Conservation (phyloP, 2,113 vertebrate species). For the Osmerus mordax region DNA sequence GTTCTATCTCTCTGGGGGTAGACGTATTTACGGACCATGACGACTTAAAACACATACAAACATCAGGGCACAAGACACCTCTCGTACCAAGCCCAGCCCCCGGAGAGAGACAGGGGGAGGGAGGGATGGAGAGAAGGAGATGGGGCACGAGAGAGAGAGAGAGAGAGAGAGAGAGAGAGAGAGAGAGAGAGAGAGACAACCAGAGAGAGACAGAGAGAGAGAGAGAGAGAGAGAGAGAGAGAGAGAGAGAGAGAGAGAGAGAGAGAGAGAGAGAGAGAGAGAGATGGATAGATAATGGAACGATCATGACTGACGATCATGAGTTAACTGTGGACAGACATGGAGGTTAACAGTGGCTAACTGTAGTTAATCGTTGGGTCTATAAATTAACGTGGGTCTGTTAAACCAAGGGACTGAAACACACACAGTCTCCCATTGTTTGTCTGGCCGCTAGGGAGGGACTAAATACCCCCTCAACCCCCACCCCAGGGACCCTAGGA, state of each 20-base stretch:
- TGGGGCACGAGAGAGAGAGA: conserved; percentile 66
- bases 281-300: conserved; percentile 1
- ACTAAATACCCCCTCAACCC: conserved; percentile 81
- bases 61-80: conserved; percentile 76
- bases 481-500: conserved; percentile 68
- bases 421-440: neutral
- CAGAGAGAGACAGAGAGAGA: no score
- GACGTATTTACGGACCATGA: conserved; percentile 83
- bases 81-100: conserved; percentile 79
- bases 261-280: neutral
- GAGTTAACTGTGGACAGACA: conserved; percentile 73
- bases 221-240: conserved; percentile 49
- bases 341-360: conserved; percentile 69
- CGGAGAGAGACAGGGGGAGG: conserved; percentile 62
- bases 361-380: conserved; percentile 88
- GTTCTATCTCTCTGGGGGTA: conserved; percentile 36
- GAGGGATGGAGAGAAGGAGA: conserved; percentile 32
- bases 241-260: conserved; percentile 55
- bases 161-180: conserved; percentile 14
- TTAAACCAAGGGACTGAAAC: conserved; percentile 52
- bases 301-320: no score
- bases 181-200: no score
- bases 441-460: conserved; percentile 69
- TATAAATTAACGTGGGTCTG: conserved; percentile 83
- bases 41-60: conserved; percentile 94